Base-by-base conservation (phyloP, 2,797 vertebrate species). In the Halcyon chelicuti region DNA sequence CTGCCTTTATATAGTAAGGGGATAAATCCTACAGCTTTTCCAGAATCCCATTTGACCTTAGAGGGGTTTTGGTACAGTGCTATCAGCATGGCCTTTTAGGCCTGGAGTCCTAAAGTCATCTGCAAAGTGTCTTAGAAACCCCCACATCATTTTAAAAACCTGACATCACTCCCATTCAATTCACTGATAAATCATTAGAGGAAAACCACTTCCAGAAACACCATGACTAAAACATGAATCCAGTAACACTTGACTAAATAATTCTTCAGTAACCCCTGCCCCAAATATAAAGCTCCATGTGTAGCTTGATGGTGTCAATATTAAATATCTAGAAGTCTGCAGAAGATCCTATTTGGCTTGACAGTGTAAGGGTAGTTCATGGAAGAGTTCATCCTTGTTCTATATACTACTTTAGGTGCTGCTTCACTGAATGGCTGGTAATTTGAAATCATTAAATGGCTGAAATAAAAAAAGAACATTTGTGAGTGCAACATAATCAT, bases 401-500 rank as follows among this genome's bases (percentile, higher is more conserved):
- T 74, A 18, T 29, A 37, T 44, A 46, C 25, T 66, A 9, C 11
- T 65, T 90, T 58, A 94, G 72, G 60, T 75, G 76, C 40, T 80
- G 42, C 18, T 93, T 8, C 16, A 62, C 39, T 84, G n/a, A 91
- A 86, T 84, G 26, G 26, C n/a, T 93, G 49, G 5, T 70, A 88
- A 94, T 88, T 78, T 83, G 42, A 88, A 91, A 93, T 46, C 10
- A 78, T 70, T 84, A 92, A 76, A 90, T 67, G 58, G 23, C 12
- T 81, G 83, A 88, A 85, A 84, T 75, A 86, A 94, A 96, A 96
- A 94, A 94, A 94, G 66, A 94, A 87, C 51, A 63, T 88, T 88
- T 91, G 28, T 73, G 44, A 92, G 31, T 0, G 1, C 29, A 95
- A 70, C 66, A 84, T 83, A 93, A 86, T 84, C 63, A 92, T 65